phyloP scores from a whole-genome alignment of 2,888 invertebrate species.

The Luperina nickerlii region DNA sequence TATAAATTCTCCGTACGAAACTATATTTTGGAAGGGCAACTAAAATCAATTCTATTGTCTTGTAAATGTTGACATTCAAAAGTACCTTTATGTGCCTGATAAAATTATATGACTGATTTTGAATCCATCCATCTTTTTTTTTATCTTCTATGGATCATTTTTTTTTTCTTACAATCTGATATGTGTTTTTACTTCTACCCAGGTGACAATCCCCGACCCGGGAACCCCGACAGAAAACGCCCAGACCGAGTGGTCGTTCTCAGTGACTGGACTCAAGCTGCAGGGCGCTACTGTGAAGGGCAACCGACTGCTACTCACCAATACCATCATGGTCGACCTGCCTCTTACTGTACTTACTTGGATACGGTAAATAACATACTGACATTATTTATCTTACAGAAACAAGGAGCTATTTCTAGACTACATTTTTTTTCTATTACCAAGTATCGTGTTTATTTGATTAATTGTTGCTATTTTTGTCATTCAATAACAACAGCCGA shows the following conservation, averaged over 20 bases:
- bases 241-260: constrained; percentile 92
- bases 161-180: not conserved
- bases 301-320: constrained; percentile 96
- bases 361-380: constrained; percentile 91
- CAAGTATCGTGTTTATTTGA: not conserved
- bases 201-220: constrained; percentile 91
- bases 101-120: not conserved
- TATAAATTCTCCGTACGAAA: not conserved
- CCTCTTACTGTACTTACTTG: constrained; percentile 97
- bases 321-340: constrained; percentile 98
- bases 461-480: not conserved
- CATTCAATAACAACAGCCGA: not conserved
- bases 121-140: constrained; percentile 5
- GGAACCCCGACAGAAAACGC: constrained; percentile 90
- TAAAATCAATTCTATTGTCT: not conserved
- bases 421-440: not conserved
- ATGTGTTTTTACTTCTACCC: constrained; percentile 40
- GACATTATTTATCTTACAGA: not conserved
- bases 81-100: not conserved
- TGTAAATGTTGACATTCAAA: not conserved
- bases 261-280: constrained; percentile 95
- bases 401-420: not conserved
- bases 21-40: not conserved
- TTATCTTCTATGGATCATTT: not conserved
- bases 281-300: constrained; percentile 98